phyloP scores from a whole-genome alignment of 2,113 vertebrate genomes.

The Grantiella picta region DNA sequence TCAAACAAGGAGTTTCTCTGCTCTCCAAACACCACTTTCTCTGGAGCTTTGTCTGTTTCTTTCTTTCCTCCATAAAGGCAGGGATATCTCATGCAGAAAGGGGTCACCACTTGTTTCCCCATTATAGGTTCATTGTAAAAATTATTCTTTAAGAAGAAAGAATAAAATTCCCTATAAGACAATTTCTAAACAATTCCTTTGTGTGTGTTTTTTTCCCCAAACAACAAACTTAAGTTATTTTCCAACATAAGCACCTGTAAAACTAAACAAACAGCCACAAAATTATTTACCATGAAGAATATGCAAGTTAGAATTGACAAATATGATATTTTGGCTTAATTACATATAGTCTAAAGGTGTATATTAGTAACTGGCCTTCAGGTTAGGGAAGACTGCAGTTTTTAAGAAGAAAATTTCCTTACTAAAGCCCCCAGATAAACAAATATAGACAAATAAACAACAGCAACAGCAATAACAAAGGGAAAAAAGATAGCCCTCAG shows the following conservation, averaged over 20 bases:
- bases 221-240: background rate
- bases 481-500: background rate
- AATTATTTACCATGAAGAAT: background rate
- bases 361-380: background rate
- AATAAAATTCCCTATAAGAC: background rate
- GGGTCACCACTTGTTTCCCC: background rate
- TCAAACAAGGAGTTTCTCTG: background rate
- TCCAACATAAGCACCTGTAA: background rate
- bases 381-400: background rate
- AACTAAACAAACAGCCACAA: background rate
- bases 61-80: background rate
- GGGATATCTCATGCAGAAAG: background rate
- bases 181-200: background rate
- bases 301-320: background rate
- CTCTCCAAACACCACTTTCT: background rate
- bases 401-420: background rate
- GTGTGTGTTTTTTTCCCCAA: background rate
- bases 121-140: background rate
- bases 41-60: background rate
- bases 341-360: background rate
- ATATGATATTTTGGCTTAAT: background rate
- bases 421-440: fast-evolving
- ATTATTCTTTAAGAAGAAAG: background rate
- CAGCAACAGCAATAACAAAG: background rate
- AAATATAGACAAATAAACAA: background rate